These are phyloP conservation scores for Brachionus manjavacas DNA, from an alignment of 1,140 invertebrate species.

Conservation along the genomic window DNA sequence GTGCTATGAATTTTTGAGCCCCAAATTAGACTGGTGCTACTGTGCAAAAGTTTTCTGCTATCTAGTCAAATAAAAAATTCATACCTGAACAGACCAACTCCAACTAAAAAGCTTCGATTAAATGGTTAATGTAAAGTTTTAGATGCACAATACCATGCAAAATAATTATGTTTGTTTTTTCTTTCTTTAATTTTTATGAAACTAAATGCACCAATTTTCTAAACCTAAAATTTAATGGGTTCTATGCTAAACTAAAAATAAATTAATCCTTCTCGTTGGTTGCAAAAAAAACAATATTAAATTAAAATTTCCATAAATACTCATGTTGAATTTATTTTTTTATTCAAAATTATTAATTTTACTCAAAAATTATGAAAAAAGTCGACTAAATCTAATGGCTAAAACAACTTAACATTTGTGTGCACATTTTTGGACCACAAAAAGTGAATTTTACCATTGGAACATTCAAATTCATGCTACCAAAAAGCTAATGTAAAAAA, in stretches of 20 bases:
- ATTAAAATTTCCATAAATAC: background rate
- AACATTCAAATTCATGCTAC: background rate
- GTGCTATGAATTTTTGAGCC: background rate
- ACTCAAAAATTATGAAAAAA: conserved; percentile 1
- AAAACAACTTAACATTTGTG: background rate
- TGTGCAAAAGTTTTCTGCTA: background rate
- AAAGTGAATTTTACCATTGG: background rate
- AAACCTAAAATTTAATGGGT: background rate
- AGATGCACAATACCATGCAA: background rate
- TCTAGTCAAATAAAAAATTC: background rate
- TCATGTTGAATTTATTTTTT: background rate
- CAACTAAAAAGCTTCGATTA: background rate
- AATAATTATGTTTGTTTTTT: background rate
- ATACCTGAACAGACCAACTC: conserved; percentile 13
- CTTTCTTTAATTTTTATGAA: background rate
- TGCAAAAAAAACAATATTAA: background rate
- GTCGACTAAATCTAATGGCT: background rate
- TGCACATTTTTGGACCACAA: background rate
- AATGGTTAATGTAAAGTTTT: background rate
- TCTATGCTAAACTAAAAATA: background rate
- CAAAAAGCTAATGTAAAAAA: background rate
- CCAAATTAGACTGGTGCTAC: background rate
- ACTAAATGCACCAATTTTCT: background rate
- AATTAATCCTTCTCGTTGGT: background rate
- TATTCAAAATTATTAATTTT: background rate